Conservation (phyloP, 2,888 invertebrate species). For the Amaurobius ferox region DNA sequence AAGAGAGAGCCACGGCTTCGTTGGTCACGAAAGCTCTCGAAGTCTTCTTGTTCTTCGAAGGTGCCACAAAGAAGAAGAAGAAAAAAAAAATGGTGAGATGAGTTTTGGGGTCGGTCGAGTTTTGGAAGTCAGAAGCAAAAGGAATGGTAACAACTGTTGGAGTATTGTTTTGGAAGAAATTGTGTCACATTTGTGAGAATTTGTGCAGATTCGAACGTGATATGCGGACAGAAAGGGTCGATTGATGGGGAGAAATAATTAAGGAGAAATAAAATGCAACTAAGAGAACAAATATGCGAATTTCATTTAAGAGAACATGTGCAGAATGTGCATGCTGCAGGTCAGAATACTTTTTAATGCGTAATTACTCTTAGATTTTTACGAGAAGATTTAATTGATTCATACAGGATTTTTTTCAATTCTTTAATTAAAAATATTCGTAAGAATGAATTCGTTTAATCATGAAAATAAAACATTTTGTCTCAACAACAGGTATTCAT, state of each 20-base stretch:
- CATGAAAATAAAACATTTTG: too few species aligned
- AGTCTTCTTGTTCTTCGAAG: constrained; percentile 23
- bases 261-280: background rate
- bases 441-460: too few species aligned
- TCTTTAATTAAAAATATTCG: too few species aligned
- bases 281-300: background rate
- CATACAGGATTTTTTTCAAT: too few species aligned
- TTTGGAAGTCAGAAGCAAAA: background rate
- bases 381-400: too few species aligned
- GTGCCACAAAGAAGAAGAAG: constrained; percentile 27
- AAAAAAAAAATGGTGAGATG: background rate
- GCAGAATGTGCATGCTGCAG: too few species aligned
- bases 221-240: background rate
- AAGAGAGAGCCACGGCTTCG: constrained; percentile 34
- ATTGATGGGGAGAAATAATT: background rate
- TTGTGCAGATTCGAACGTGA: background rate
- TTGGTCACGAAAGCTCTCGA: constrained; percentile 59
- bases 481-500: too few species aligned
- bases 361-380: too few species aligned
- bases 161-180: background rate
- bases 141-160: background rate
- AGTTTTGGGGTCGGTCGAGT: background rate
- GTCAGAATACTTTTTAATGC: too few species aligned
- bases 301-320: too few species aligned
- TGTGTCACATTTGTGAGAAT: constrained; percentile 1